Evolutionary conservation across 2,113 vertebrate species (phyloP).

Genomic region (Agelaius tricolor): DNA sequence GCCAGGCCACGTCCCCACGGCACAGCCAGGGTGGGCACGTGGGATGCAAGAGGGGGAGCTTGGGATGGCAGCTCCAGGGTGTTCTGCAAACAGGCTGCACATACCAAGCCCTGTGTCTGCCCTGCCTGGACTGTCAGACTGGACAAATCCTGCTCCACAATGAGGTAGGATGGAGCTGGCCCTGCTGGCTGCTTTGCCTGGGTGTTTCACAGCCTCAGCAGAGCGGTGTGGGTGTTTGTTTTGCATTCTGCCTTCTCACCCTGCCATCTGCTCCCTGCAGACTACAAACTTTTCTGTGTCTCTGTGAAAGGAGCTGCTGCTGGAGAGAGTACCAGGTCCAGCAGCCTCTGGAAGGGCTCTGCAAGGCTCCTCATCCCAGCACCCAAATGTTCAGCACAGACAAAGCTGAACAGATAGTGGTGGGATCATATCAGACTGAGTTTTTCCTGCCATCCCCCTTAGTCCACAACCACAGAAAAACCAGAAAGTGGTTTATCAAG

Average conservation of each 20-base stretch:
- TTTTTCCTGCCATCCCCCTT: background rate
- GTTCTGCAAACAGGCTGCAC: background rate
- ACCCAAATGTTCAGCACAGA: background rate
- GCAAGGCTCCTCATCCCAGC: background rate
- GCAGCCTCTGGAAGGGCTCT: background rate
- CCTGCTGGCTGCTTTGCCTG: background rate
- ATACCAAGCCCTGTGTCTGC: fast-evolving
- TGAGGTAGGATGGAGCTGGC: background rate
- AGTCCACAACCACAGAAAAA: background rate
- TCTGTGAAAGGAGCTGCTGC: background rate
- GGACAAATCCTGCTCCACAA: background rate
- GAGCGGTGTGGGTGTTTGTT: background rate
- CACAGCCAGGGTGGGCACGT: fast-evolving
- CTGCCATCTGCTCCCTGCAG: background rate
- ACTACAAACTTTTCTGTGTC: background rate
- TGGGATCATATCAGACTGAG: background rate
- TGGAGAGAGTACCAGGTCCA: background rate
- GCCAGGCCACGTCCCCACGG: fast-evolving
- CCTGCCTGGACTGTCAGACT: background rate
- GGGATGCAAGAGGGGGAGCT: background rate
- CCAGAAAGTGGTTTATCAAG: background rate
- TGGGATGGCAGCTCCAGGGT: background rate
- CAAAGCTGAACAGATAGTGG: background rate
- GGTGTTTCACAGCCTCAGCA: fast-evolving
- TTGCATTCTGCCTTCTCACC: background rate